Evolutionary conservation across 2,797 vertebrate genomes (phyloP).

Genomic region (Echeneis naucrates): DNA sequence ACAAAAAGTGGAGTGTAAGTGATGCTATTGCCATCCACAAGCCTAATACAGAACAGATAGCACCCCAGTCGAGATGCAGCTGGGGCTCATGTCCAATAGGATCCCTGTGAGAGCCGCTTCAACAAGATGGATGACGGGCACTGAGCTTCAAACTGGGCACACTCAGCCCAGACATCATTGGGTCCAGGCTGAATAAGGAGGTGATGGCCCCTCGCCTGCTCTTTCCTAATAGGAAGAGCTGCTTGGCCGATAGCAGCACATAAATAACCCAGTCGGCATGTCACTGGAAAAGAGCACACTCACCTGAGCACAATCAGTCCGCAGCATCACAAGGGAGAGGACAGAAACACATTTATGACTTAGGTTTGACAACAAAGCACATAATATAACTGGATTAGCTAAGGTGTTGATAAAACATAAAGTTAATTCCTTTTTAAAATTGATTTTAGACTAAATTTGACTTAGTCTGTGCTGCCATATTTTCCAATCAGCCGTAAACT

Average conservation of each 20-base stretch:
- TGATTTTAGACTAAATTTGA: not conserved
- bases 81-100: conserved; percentile 64
- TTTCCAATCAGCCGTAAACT: no score
- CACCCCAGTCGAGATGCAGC: conserved; percentile 65
- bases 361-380: not conserved
- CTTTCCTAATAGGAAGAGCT: conserved; percentile 78
- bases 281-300: conserved; percentile 70
- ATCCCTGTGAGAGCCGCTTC: conserved; percentile 74
- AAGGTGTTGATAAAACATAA: no score
- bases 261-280: conserved; percentile 81
- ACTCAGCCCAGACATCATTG: conserved; percentile 82
- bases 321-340: conserved; percentile 40
- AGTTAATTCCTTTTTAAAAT: not conserved
- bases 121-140: conserved; percentile 82
- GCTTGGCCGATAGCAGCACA: conserved; percentile 82
- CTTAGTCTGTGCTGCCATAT: not conserved
- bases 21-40: conserved; percentile 36
- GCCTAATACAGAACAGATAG: conserved; percentile 55
- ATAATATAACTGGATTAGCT: not conserved
- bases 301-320: conserved; percentile 73
- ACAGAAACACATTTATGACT: not conserved
- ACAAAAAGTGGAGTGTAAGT: conserved; percentile 25
- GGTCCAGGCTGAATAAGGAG: conserved; percentile 81
- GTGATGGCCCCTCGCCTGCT: conserved; percentile 73
- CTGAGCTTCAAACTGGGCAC: conserved; percentile 73